Base-by-base conservation (phyloP, 1,140 invertebrate species). In the Scaptodrosophila lebanonensis region DNA sequence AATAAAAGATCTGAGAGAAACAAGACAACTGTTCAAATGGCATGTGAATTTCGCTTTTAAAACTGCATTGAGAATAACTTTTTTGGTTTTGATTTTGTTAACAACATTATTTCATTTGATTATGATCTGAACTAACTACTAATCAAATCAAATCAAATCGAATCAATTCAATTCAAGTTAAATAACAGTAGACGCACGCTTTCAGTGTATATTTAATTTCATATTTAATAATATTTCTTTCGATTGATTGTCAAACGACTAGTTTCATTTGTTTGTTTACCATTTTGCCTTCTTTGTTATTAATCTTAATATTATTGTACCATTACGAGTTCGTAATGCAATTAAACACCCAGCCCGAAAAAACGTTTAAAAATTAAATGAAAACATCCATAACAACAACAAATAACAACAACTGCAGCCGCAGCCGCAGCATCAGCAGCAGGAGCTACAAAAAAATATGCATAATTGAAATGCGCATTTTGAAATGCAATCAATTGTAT, bases 21-120 rank as follows among this genome's bases (percentile, higher is more conserved):
- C 2, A 38, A 38, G 4, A 3, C 9, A 38, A 38, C 15, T 38
- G 2, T 12, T 25, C 54, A 77, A 79, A 79, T 82, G 73, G 73
- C 73, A 79, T 79, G 73, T 67, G 75, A 79, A 79, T 79, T 79
- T 79, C 65, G 75, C 68, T 79, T 79, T 79, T 56, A 73, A 56
- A 60, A 56, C 50, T 69, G 50, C 65, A 75, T 75, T 68, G 36
- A 67, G 17, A 56, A 63, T 18, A 61, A 48, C 43, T 45, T 52
- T 43, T 40, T 57, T 65, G n/a, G 50, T 57, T 58, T 66, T 22
- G 20, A 16, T 56, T 59, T 57, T 15, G 36, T 52, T 59, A 39
- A 4, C 8, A 39, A n/a, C n/a, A n/a, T n/a, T n/a, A n/a, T n/a
- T n/a, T n/a, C n/a, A n/a, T n/a, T n/a, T n/a, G n/a, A n/a, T n/a